Evolutionary conservation across 2,797 vertebrate genomes (phyloP), one percentile per base, ranked within the genome.

Genomic region (Enteromius anoplus): DNA sequence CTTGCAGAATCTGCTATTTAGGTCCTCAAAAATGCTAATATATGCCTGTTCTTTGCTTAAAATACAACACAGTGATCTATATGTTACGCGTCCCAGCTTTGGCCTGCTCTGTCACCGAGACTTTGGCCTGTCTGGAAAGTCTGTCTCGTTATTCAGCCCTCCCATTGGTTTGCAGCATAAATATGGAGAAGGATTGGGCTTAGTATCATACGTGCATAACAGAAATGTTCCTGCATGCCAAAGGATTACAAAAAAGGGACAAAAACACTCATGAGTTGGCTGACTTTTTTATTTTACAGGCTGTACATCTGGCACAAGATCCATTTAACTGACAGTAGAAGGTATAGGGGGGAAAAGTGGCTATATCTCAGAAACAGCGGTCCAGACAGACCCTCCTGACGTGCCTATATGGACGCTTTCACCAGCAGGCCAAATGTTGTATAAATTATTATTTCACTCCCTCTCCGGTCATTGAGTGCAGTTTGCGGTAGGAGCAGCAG

Each of bases 21-120:
- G 42, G 12, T 62, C 26, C 8, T 62, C 3, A 15, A 8, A 51
- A 58, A 40, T 5, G 7, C 14, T 53, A 62, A 37, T 53, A 65
- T 37, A 71, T 51, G 21, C 49, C 15, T 34, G 21, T 26, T 32
- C 5, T 37, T 77, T 62, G 5, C 66, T 51, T 6, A 58, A 42
- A 26, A 40, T 15, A 68, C 82, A 0, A 4, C 45, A 78, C 58
- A 32, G 81, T 49, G 40, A 19, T 21, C 14, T 62, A 7, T 62
- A 45, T 65, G 69, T 80, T 40, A 4, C 77, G 73, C 82, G 82
- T 88, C 87, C 49, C 82, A 90, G 87, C 86, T 89, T 85, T 84
- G 78, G 85, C 82, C 88, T 58, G 17, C 76, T 83, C 84, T 85
- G 87, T 89, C 84, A 86, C 87, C 85, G 83, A 85, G 82, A 85